Percentiles rank a stretch among this genome's conserved stretches.
phyloP scores from a whole-genome alignment of 2,797 vertebrate genomes.

The Gouania willdenowi region DNA sequence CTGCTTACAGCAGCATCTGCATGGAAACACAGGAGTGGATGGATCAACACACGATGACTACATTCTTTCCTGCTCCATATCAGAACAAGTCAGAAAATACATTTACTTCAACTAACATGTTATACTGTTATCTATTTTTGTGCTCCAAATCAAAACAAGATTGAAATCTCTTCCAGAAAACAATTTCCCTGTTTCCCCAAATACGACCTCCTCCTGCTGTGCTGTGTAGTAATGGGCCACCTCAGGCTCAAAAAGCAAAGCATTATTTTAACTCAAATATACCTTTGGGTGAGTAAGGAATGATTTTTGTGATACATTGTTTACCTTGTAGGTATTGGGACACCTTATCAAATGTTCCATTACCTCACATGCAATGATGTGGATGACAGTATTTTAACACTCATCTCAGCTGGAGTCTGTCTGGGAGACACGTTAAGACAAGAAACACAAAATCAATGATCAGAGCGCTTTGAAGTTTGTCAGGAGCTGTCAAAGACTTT shows the following conservation, averaged over 20 bases:
- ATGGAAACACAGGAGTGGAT: slow-evolving; percentile 57
- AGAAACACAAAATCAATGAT: slow-evolving; percentile 46
- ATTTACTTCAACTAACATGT: background rate
- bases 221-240: slow-evolving; percentile 6
- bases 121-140: slow-evolving; percentile 1
- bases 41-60: slow-evolving; percentile 57
- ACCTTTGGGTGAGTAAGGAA: slow-evolving; percentile 31
- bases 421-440: slow-evolving; percentile 24
- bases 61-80: slow-evolving; percentile 18
- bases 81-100: slow-evolving; percentile 20
- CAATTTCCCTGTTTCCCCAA: slow-evolving; percentile 13
- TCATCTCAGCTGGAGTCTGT: slow-evolving; percentile 36
- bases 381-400: slow-evolving; percentile 61
- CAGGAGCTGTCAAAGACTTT: slow-evolving; percentile 27
- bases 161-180: background rate
- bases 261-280: slow-evolving; percentile 32
- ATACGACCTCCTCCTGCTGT: slow-evolving; percentile 2
- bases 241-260: slow-evolving; percentile 15
- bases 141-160: slow-evolving; percentile 1
- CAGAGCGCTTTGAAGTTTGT: slow-evolving; percentile 52
- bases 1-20: slow-evolving; percentile 73
- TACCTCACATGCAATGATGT: slow-evolving; percentile 58
- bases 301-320: slow-evolving; percentile 37
- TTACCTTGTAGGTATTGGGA: slow-evolving; percentile 24
- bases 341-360: slow-evolving; percentile 56